Evolutionary conservation across 2,888 invertebrate species (phyloP), one percentile per base, ranked within the genome.

Genomic region (Campaea margaritaria): DNA sequence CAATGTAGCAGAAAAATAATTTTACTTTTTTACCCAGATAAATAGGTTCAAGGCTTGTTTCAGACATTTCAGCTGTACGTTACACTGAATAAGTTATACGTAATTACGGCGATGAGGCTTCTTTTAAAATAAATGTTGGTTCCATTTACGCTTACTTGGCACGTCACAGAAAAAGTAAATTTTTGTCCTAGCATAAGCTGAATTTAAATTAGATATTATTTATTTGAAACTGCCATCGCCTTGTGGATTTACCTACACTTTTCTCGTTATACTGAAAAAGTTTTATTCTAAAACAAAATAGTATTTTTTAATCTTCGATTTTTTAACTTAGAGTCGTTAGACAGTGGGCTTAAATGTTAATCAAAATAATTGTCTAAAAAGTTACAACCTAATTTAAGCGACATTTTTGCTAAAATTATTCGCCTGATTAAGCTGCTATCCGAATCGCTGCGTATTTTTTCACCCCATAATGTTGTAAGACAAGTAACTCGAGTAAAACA

Each of bases 401-500:
- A 21, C 21, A 5, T 21, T 3, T 21, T n/a, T 21, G 3, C 21
- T 3, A 21, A 21, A 21, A 21, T 21, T 21, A 21, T 21, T 21
- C 21, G 21, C 5, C 5, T 21, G 21, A 21, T 21, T 3, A 21
- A 21, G 21, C 21, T 21, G 5, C 21, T 21, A 21, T 21, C 5
- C 2, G 21, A 21, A n/a, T n/a, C n/a, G n/a, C n/a, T n/a, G 15
- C 45, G 36, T 36, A 48, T 49, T 11, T n/a, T 31, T 36, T 51
- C 34, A 14, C 38, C 12, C 13, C 39, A 2, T 46, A 36, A 46
- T 41, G 41, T 31, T 13, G 15, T 31, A 28, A 53, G 46, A 54
- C 46, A 43, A 48, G 42, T 48, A 55, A 47, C 31, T 47, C 16
- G 42, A 55, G 49, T 38, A 28, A 50, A 57, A 47, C 48, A 49